Conservation (phyloP, 2,797 vertebrate species). For the Mormyrus proboscirostris region DNA sequence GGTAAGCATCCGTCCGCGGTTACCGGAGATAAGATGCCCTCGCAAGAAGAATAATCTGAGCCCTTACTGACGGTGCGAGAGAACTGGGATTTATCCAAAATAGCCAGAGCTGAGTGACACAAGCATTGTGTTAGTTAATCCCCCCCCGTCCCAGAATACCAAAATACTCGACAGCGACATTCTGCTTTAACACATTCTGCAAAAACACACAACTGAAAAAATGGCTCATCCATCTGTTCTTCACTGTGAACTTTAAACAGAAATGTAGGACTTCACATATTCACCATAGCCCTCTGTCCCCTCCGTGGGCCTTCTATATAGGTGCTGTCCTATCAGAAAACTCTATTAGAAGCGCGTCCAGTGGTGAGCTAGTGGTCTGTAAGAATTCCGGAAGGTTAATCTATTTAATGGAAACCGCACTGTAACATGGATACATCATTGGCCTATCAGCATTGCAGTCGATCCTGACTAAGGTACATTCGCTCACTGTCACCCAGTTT, state of each 20-base stretch:
- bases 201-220: background rate
- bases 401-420: background rate
- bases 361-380: background rate
- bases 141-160: background rate
- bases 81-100: constrained; percentile 15
- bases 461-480: background rate
- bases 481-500: background rate
- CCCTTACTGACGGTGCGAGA: background rate
- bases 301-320: background rate
- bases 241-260: background rate
- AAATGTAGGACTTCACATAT: background rate
- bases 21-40: constrained; percentile 16
- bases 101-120: constrained; percentile 17
- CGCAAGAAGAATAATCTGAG: background rate
- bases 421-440: background rate
- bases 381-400: background rate
- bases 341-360: constrained; percentile 17
- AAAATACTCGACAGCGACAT: background rate
- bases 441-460: background rate
- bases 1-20: background rate
- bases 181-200: background rate
- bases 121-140: constrained; percentile 11
- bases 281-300: background rate
- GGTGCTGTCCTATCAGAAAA: constrained; percentile 27
- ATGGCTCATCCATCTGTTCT: background rate